Base-by-base conservation (phyloP, 2,113 vertebrate genomes). In the Stomatorhinus ivindoensis region DNA sequence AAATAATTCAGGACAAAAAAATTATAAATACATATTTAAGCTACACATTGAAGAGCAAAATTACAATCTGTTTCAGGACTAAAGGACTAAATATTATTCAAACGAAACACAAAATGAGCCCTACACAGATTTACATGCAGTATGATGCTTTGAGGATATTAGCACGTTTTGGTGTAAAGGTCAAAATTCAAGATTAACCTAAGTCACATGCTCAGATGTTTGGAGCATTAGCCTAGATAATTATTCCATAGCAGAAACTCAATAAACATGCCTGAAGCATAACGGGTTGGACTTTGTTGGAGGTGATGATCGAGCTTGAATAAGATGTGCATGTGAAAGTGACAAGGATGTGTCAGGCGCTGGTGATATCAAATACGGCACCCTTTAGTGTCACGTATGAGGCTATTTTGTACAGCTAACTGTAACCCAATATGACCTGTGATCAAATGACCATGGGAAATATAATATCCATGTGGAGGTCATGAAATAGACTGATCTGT, bases 371-470 rank as follows among this genome's bases (percentile, higher is more conserved):
- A 42, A 6, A 31, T 87, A 84, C 24, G 7, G 35, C 17, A 4
- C 39, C 90, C 48, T 19, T 46, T n/a, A 39, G 44, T 44, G 88
- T 73, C 42, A 50, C 53, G 31, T 42, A 31, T 19, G 86, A 4
- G 1, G 0, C 27, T 17, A 15, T 89, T 76, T 55, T n/a, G 53
- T 88, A 84, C 24, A 27, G 21, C 88, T 47, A 2, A 42, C 7
- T 90, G 91, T 89, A 89, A 91, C 90, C 31, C 44, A 19, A 91
- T 51, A 4, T 48, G 69, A 80, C 44, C 47, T 80, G 19, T 11
- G 48, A 80, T 47, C 44, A 85, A 90, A 76, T 88, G 61, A 73
- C 80, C 47, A 90, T 55, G 42, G 47, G 50, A 76, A 65, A 21
- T 31, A 48, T 42, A 88, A 88, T 87, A 51, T 87, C 48, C n/a